Evolutionary conservation across 2,888 invertebrate genomes (phyloP).

Genomic region (Drosophila greeni): DNA sequence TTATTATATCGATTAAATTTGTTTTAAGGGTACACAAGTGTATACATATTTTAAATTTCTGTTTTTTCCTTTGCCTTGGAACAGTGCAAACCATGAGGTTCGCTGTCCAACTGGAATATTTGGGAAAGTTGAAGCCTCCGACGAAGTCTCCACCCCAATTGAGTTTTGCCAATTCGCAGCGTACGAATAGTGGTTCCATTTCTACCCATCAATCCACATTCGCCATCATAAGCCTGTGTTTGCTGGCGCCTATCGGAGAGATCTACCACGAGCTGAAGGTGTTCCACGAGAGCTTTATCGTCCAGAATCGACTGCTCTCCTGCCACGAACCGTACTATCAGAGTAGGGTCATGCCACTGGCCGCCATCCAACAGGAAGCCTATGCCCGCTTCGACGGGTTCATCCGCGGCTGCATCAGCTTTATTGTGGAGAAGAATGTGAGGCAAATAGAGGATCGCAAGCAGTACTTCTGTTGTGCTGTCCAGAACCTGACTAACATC

Average conservation of each 20-base stretch:
- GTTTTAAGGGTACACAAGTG: background rate
- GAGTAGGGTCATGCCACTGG: background rate
- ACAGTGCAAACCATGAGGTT: slow-evolving; percentile 54
- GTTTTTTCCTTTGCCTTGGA: background rate
- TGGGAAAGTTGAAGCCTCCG: slow-evolving; percentile 24
- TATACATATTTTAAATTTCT: background rate
- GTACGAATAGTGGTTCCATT: too few relatives aligned
- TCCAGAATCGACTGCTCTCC: slow-evolving; percentile 51
- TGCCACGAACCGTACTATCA: slow-evolving; percentile 18
- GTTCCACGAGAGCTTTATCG: slow-evolving; percentile 47
- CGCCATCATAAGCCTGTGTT: slow-evolving; percentile 56
- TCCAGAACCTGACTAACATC: slow-evolving; percentile 64
- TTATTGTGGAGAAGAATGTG: slow-evolving; percentile 49
- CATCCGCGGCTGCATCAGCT: slow-evolving; percentile 41
- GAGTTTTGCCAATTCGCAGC: slow-evolving; percentile 3
- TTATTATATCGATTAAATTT: background rate
- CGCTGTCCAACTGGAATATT: slow-evolving; percentile 53
- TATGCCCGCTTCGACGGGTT: slow-evolving; percentile 51
- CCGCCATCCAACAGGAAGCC: slow-evolving; percentile 23
- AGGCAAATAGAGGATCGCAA: slow-evolving; percentile 47
- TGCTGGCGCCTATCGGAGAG: slow-evolving; percentile 52
- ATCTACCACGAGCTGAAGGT: slow-evolving; percentile 47
- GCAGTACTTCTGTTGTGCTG: slow-evolving; percentile 59
- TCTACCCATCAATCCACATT: slow-evolving; percentile 33
- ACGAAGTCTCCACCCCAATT: background rate